These are phyloP conservation scores for Abramis brama DNA, from an alignment of 2,113 vertebrate species.

Conservation along the genomic window DNA sequence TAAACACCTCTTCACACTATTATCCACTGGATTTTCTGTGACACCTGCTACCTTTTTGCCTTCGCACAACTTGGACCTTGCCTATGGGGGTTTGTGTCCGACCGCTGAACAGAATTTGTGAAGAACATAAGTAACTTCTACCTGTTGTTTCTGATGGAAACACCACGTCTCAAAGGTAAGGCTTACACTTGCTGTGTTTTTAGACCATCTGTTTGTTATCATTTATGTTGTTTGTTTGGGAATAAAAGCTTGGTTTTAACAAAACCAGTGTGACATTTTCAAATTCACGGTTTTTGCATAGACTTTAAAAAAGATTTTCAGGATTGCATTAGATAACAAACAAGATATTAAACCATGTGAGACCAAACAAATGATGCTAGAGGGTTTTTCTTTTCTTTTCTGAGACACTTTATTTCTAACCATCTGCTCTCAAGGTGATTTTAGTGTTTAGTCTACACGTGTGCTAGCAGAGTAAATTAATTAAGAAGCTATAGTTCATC, in stretches of 20 bases:
- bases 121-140: constrained; percentile 4
- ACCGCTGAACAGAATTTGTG: constrained; percentile 17
- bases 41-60: constrained; percentile 41
- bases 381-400: not conserved
- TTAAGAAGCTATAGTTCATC: not conserved
- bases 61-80: constrained; percentile 13
- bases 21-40: constrained; percentile 15
- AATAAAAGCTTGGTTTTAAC: not conserved
- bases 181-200: not conserved
- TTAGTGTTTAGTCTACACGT: not conserved
- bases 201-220: not conserved
- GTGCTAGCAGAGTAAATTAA: not conserved
- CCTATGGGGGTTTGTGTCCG: not conserved
- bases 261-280: not conserved
- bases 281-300: not conserved
- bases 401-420: not conserved
- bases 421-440: not conserved
- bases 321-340: not conserved
- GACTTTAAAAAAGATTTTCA: not conserved
- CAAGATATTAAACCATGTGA: not conserved
- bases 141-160: not conserved
- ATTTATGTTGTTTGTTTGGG: not conserved
- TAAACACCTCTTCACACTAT: constrained; percentile 12
- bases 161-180: constrained; percentile 18
- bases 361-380: not conserved